Evolutionary conservation across 92 coral and sea anemone species (phyloP).

Genomic region (Nematostella vectensis): DNA sequence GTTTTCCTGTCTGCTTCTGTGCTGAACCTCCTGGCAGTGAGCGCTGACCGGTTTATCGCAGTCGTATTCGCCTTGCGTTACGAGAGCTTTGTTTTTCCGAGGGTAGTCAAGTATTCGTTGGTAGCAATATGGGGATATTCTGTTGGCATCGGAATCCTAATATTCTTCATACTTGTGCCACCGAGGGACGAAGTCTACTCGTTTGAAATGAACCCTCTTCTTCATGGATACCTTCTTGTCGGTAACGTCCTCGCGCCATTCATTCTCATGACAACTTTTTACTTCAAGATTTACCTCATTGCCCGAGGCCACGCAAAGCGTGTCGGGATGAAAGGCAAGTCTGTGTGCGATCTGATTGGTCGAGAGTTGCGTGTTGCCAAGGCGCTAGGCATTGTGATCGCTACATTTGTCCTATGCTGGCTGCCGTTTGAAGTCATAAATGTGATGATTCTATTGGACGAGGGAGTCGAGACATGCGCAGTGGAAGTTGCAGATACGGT

Average conservation of each 20-base stretch:
- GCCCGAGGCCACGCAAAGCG: constrained; percentile 69
- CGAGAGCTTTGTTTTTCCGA: constrained; percentile 33
- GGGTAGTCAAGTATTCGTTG: constrained; percentile 34
- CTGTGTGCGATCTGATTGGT: constrained; percentile 36
- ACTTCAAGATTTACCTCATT: constrained; percentile 60
- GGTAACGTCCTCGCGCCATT: constrained; percentile 70
- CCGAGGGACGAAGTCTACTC: constrained; percentile 47
- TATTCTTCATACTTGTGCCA: constrained; percentile 54
- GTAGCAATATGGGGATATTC: constrained; percentile 63
- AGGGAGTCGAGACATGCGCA: constrained; percentile 44
- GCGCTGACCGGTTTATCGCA: constrained; percentile 78
- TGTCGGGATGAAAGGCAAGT: constrained; percentile 20
- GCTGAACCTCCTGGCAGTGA: constrained; percentile 59
- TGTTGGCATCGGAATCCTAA: constrained; percentile 24
- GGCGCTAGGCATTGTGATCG: constrained; percentile 70
- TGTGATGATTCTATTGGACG: constrained; percentile 40
- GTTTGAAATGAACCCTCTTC: constrained; percentile 45
- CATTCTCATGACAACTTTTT: constrained; percentile 45
- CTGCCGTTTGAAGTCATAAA: constrained; percentile 70
- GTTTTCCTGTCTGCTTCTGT: constrained; percentile 66
- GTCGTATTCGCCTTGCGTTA: constrained; percentile 85
- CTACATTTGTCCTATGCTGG: constrained; percentile 78
- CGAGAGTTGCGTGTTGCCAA: constrained; percentile 71
- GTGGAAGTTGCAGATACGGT: constrained; percentile 64
- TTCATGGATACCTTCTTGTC: constrained; percentile 54